phyloP scores from a whole-genome alignment of 2,797 vertebrate species.

The Zalophus californianus region DNA sequence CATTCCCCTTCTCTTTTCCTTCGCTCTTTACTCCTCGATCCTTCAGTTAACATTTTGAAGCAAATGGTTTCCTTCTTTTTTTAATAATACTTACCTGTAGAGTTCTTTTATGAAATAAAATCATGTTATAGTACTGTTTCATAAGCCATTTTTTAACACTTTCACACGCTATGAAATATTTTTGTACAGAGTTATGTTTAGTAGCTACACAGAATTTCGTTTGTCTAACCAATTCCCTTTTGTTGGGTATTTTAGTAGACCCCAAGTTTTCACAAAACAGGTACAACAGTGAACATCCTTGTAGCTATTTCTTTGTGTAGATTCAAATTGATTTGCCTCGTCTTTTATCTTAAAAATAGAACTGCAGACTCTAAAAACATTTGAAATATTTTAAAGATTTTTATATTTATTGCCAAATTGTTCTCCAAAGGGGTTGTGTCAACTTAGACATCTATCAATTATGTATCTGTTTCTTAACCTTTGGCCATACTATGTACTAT shows the following conservation, averaged over 20 bases:
- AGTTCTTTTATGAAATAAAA: neutral
- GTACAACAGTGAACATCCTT: neutral
- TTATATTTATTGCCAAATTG: neutral
- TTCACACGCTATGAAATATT: neutral
- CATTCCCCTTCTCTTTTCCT: neutral
- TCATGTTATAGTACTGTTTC: neutral
- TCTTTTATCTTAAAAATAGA: conserved; percentile 6
- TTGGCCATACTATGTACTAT: neutral
- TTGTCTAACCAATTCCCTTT: neutral
- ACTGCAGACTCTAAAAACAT: neutral
- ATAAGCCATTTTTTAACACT: neutral
- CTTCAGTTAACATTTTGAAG: conserved; percentile 13
- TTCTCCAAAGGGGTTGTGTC: neutral
- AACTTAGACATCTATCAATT: neutral
- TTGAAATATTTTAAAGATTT: neutral
- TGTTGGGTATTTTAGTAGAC: neutral
- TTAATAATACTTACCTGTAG: neutral
- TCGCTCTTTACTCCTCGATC: neutral
- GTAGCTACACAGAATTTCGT: neutral
- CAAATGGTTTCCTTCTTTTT: neutral
- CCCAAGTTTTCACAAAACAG: neutral
- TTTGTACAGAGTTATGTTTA: neutral
- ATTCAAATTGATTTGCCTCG: neutral
- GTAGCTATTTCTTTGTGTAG: neutral
- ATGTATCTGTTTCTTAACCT: neutral